These are phyloP conservation scores for Empis stercorea DNA, from an alignment of 2,888 invertebrate species.

Conservation along the genomic window DNA sequence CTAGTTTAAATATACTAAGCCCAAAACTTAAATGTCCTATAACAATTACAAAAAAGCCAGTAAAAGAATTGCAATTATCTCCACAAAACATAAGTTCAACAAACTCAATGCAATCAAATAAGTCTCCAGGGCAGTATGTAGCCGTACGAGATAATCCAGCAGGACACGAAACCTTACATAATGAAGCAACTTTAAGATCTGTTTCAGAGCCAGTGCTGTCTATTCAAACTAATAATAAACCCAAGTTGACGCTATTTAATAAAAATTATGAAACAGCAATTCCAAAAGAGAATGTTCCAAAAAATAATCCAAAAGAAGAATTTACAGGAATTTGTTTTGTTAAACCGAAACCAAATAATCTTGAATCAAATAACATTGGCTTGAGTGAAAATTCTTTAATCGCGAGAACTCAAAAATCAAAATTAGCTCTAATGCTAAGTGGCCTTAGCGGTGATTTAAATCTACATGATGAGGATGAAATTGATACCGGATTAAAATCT, in stretches of 20 bases:
- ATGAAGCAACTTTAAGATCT: background rate
- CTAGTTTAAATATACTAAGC: slow-evolving; percentile 21
- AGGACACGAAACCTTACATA: no score
- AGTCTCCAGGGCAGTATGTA: background rate
- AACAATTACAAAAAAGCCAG: no score
- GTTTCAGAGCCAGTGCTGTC: background rate
- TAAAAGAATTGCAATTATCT: no score
- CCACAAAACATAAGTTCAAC: no score
- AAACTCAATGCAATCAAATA: no score
- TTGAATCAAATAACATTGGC: slow-evolving; percentile 10
- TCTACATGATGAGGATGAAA: slow-evolving; percentile 18
- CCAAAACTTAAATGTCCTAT: slow-evolving; percentile 11
- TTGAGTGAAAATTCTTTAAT: slow-evolving; percentile 20
- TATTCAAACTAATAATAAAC: slow-evolving; percentile 13
- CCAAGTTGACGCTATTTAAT: slow-evolving; percentile 32
- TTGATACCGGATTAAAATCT: slow-evolving; percentile 4
- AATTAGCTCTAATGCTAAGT: slow-evolving; percentile 31
- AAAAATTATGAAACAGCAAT: slow-evolving; percentile 17
- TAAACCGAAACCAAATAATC: slow-evolving; percentile 26
- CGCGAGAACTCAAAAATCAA: slow-evolving; percentile 29
- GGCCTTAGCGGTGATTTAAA: slow-evolving; percentile 31
- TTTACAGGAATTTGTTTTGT: slow-evolving; percentile 30
- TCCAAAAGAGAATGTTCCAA: background rate
- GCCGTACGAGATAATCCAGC: background rate
- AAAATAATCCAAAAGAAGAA: slow-evolving; percentile 12